A percentile compares a stretch with the other conserved stretches of the same genome.
phyloP scores from a whole-genome alignment of 1,140 invertebrate species.

The Cherax quadricarinatus region DNA sequence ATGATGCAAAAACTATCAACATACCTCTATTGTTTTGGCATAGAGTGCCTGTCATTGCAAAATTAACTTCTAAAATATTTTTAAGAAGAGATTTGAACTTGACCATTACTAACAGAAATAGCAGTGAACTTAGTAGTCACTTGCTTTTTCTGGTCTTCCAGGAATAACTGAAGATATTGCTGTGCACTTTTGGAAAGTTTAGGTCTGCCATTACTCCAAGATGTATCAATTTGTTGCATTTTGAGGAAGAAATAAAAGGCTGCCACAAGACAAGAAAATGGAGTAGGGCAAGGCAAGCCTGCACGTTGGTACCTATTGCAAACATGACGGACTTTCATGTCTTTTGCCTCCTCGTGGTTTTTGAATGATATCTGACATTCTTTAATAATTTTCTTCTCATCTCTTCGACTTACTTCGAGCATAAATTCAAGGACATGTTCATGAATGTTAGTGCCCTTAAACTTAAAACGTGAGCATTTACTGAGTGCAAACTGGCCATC shows the following conservation, averaged over 20 bases:
- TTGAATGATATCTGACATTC: constrained; percentile 46
- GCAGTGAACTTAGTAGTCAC: not conserved
- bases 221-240: not conserved
- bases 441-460: constrained; percentile 23
- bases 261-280: constrained; percentile 7
- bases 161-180: not conserved
- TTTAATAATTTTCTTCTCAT: constrained; percentile 42
- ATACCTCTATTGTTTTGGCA: too few relatives aligned
- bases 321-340: constrained; percentile 15
- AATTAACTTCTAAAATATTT: too few relatives aligned
- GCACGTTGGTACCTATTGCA: constrained; percentile 47
- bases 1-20: too few relatives aligned
- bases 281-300: constrained; percentile 28
- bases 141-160: not conserved
- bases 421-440: constrained; percentile 40
- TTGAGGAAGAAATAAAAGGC: not conserved
- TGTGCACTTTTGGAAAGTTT: constrained; percentile 13
- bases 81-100: too few relatives aligned
- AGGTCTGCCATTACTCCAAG: not conserved
- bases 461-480: constrained; percentile 33
- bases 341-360: constrained; percentile 32
- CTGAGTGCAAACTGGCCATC: constrained; percentile 31
- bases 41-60: too few relatives aligned
- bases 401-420: constrained; percentile 7
- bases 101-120: not conserved